Base-by-base conservation (phyloP, 2,113 vertebrate genomes). In the Brachypteracias leptosomus region DNA sequence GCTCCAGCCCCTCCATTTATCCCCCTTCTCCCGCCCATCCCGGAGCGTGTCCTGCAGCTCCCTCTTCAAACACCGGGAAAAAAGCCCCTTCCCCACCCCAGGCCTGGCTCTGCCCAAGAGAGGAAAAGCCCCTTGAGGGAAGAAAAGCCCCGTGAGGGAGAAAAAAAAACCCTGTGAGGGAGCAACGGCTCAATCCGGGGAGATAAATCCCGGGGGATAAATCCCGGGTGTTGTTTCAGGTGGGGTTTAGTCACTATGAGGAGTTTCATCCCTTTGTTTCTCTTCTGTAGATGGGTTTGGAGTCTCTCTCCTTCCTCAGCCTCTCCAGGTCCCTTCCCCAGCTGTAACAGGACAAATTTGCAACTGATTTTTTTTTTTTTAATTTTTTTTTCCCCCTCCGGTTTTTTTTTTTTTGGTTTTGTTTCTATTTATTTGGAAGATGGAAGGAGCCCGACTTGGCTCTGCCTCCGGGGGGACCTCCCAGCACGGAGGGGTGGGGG, bases 401-500 rank as follows among this genome's bases (percentile, higher is more conserved):
- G n/a, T 90, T 84, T 94, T 94, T 94, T 94, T 8, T 38, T 26
- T n/a, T 7, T 85, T 72, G 80, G 85, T 87, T 95, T 96, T 13
- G 12, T 94, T 97, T 96, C 97, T 98, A 97, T 97, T 97, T 95
- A 95, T 97, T 96, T 59, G 87, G 95, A 87, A 81, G 96, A 54
- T 9, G 5, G 88, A 84, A 71, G 62, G 86, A 92, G 91, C 91
- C 38, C 4, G 70, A 66, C n/a, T 76, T 20, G 75, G 88, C 91
- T 91, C 70, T 13, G 74, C 57, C 16, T 92, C 94, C 11, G 9
- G 65, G 0, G 71, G 78, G 79, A 80, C 13, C 63, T 87, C 90
- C 80, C 94, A 79, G 87, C 19, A 35, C 4, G 31, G 96, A 92
- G 95, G 65, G 85, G 80, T 46, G 65, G 93, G 97, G 93, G 75